A percentile compares a stretch with the other conserved stretches of the same genome.
Conservation (phyloP, 2,113 vertebrate species). For the Gymnocephalus cernua region DNA sequence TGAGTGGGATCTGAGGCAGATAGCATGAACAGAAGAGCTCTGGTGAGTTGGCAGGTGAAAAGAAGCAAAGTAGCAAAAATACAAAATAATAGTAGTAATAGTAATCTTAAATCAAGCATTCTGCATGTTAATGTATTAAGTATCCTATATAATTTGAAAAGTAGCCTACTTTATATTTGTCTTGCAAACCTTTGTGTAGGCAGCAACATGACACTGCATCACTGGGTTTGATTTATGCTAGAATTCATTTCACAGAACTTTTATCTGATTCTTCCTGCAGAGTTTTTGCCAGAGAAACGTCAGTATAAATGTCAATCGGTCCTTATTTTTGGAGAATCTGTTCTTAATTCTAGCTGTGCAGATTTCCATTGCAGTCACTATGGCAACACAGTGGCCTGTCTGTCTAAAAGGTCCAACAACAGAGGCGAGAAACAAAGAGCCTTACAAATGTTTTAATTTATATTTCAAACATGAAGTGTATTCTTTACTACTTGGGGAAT, state of each 20-base stretch:
- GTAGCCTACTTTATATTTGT: not conserved
- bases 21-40: not conserved
- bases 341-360: conserved; percentile 50
- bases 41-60: not conserved
- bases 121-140: not conserved
- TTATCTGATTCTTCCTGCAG: not conserved
- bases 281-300: conserved; percentile 5
- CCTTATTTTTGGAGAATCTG: conserved; percentile 28
- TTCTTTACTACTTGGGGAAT: not conserved
- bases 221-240: conserved; percentile 21
- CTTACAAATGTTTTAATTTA: conserved; percentile 41
- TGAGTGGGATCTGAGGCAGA: not conserved
- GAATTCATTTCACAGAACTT: conserved; percentile 3
- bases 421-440: conserved; percentile 47
- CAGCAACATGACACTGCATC: not conserved
- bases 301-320: conserved; percentile 11
- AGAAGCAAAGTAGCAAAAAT: not conserved
- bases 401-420: conserved; percentile 38
- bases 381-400: conserved; percentile 62
- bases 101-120: not conserved
- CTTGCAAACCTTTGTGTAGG: not conserved
- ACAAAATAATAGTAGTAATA: not conserved
- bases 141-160: not conserved
- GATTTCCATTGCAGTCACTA: conserved; percentile 58
- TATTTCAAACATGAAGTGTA: conserved; percentile 5